A percentile compares a stretch with the other conserved stretches of the same genome.
Evolutionary conservation across 1,140 invertebrate genomes (phyloP).

Genomic region (Anoplolepis gracilipes): DNA sequence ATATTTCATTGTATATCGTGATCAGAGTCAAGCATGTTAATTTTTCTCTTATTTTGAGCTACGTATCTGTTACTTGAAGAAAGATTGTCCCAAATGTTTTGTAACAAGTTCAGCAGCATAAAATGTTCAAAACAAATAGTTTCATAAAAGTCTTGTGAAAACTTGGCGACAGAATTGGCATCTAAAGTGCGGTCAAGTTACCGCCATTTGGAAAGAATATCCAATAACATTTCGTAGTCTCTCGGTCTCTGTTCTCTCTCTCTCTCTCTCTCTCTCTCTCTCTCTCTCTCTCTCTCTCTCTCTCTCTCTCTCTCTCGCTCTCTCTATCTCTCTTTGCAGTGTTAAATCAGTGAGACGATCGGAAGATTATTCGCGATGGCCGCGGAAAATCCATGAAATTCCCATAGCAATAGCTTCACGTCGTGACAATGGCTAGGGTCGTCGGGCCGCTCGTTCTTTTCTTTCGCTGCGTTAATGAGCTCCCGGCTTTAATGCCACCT

Average conservation of each 20-base stretch:
- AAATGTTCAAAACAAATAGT: conserved; percentile 26
- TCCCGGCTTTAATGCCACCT: conserved; percentile 51
- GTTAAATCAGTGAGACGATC: conserved; percentile 75
- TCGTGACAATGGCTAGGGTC: conserved; percentile 71
- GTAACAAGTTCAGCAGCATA: conserved; percentile 18
- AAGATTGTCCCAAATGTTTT: conserved; percentile 14
- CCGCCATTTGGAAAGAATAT: conserved; percentile 65
- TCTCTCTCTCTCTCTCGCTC: not conserved
- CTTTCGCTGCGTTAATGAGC: conserved; percentile 74
- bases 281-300: conserved; percentile 2
- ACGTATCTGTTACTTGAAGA: not conserved
- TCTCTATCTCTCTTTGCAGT: conserved; percentile 31
- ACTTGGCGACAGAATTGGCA: conserved; percentile 47
- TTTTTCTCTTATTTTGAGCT: not conserved
- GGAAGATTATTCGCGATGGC: conserved; percentile 69
- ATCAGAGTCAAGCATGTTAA: not conserved
- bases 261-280: not conserved
- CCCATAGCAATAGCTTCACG: conserved; percentile 73
- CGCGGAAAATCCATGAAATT: conserved; percentile 75
- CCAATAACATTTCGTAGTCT: conserved; percentile 64
- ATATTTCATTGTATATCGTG: not conserved
- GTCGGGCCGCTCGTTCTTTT: conserved; percentile 66
- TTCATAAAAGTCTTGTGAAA: conserved; percentile 27
- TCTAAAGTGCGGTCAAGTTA: conserved; percentile 58
- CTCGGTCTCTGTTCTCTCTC: too few relatives aligned